Percentiles rank a stretch among this genome's conserved stretches.
These are phyloP conservation scores for Ptychochromis oligacanthus DNA, from an alignment of 2,113 vertebrate species.

Conservation along the genomic window DNA sequence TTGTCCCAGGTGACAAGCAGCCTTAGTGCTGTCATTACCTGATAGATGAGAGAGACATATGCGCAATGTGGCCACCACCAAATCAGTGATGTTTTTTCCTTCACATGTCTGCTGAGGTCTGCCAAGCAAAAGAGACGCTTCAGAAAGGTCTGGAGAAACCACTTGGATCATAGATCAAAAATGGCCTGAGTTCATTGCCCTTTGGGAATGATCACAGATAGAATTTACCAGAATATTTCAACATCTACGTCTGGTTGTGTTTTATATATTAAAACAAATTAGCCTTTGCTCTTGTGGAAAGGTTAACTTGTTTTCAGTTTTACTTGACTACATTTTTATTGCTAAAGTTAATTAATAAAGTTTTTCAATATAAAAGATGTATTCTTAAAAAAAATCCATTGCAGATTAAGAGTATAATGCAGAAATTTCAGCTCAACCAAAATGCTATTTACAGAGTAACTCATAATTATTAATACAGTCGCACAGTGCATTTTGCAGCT, in stretches of 20 bases:
- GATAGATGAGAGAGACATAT: constrained; percentile 35
- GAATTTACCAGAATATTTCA: constrained; percentile 29
- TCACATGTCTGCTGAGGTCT: neutral
- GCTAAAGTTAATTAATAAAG: neutral
- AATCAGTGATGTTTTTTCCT: constrained; percentile 37
- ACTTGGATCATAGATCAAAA: constrained; percentile 16
- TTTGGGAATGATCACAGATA: neutral
- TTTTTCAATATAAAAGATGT: no score
- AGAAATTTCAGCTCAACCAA: neutral
- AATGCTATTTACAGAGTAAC: neutral
- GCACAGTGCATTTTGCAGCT: neutral
- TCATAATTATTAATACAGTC: neutral
- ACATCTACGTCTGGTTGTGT: constrained; percentile 21
- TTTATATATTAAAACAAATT: constrained; percentile 34
- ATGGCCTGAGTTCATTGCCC: neutral
- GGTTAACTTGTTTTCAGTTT: neutral
- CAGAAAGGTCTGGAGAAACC: constrained; percentile 14
- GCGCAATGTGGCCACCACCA: neutral
- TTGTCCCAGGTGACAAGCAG: constrained; percentile 37
- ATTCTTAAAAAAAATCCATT: no score
- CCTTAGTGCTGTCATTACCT: constrained; percentile 8
- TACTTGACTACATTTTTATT: neutral
- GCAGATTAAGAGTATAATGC: no score
- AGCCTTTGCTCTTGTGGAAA: neutral
- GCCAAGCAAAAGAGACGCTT: constrained; percentile 22